phyloP scores from a whole-genome alignment of 2,888 invertebrate genomes.

The Hirtodrosophila confusa region DNA sequence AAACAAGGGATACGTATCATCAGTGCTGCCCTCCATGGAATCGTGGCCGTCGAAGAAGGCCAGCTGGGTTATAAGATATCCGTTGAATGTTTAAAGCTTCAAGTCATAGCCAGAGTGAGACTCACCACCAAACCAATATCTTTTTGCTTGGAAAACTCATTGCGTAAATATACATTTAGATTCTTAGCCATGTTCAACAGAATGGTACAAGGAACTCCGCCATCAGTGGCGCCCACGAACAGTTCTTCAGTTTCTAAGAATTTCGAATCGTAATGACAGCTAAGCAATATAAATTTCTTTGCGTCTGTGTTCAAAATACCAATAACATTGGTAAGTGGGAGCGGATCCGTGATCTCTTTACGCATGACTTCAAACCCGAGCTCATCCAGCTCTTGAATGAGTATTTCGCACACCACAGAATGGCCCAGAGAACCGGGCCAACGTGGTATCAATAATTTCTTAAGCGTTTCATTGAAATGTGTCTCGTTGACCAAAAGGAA shows the following conservation, averaged over 20 bases:
- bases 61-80: constrained; percentile 87
- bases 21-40: constrained; percentile 93
- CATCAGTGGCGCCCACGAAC: constrained; percentile 91
- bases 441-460: constrained; percentile 31
- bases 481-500: constrained; percentile 11
- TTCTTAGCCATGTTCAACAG: constrained; percentile 90
- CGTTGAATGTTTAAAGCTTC: constrained; percentile 33
- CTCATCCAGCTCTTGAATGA: constrained; percentile 18
- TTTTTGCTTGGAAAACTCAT: constrained; percentile 85
- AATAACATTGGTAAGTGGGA: constrained; percentile 86
- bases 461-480: constrained; percentile 33
- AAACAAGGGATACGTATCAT: constrained; percentile 93
- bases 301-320: constrained; percentile 89
- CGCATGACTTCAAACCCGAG: constrained; percentile 26
- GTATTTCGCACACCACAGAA: constrained; percentile 16
- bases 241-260: constrained; percentile 83
- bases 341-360: constrained; percentile 71
- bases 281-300: constrained; percentile 87
- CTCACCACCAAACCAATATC: constrained; percentile 46
- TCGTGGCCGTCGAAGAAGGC: constrained; percentile 99
- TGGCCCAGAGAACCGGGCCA: constrained; percentile 32
- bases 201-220: constrained; percentile 97
- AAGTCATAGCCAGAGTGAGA: neutral
- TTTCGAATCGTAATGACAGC: constrained; percentile 92
- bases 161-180: constrained; percentile 84